Base-by-base conservation (phyloP, 2,888 invertebrate species). In the Eledona agricola region DNA sequence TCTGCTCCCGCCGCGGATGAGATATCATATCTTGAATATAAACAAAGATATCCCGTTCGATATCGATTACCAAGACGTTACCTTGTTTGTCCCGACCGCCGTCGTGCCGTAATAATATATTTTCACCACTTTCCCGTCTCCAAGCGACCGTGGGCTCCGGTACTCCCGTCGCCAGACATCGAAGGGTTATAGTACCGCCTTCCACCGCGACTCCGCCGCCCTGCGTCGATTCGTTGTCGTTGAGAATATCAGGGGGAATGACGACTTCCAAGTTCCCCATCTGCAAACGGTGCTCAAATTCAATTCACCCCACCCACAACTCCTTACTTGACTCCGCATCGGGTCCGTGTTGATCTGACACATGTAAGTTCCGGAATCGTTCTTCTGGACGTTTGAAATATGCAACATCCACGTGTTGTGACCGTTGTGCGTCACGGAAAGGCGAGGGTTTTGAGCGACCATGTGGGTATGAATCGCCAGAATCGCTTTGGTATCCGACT, bases 331-430 rank as follows among this genome's bases (percentile, higher is more conserved):
- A 76, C 88, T 90, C 67, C 87, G 85, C 91, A 93, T 92, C 50
- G 93, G 93, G 73, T 91, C 90, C 51, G 93, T 93, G 78, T 93
- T 93, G 70, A 93, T 88, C 79, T 94, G 94, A 78, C 93, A 94
- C 93, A 94, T 94, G 79, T 95, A 95, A 38, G 90, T 90, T 67
- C 95, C 95, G 16, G 90, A 90, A 79, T 95, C 95, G 75, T 90
- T 90, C 70, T 90, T 87, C 77, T 93, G 92, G 57, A 94, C 93
- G 74, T 92, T 91, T 71, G 87, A 86, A 75, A 95, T 90, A 79
- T 90, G 89, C 69, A 95, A 83, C 77, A 91, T 92, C 94, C 94
- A 95, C 66, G 93, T 92, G 77, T 93, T 90, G 80, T 93, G 92
- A 65, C 93, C 93, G 77, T 93, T 93, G 80, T 93, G 93, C 55